phyloP scores from a whole-genome alignment of 2,797 vertebrate genomes.

The Sardinella longiceps region DNA sequence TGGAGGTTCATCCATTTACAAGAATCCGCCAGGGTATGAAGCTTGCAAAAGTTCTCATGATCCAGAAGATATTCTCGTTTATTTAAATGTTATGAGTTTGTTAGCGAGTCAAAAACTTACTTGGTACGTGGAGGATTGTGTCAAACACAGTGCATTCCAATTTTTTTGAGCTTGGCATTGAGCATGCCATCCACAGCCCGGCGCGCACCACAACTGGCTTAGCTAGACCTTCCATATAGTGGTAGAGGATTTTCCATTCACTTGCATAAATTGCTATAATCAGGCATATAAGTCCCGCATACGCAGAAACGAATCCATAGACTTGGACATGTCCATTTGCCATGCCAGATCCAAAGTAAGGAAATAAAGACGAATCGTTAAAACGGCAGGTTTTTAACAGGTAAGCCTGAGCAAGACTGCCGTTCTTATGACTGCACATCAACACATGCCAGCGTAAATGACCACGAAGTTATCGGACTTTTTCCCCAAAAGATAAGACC shows the following conservation, averaged over 20 bases:
- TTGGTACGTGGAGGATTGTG: slow-evolving; percentile 57
- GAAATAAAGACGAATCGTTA: too few species aligned
- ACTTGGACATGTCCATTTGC: slow-evolving; percentile 86
- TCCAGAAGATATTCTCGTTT: not conserved
- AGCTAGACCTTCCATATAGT: not conserved
- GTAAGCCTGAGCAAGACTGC: too few species aligned
- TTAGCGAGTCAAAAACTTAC: slow-evolving; percentile 48
- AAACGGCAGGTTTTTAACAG: too few species aligned
- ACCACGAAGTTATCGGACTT: too few species aligned
- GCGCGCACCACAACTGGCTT: slow-evolving; percentile 33
- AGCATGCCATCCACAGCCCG: slow-evolving; percentile 68
- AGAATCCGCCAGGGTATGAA: too few species aligned
- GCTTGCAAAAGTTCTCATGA: too few species aligned
- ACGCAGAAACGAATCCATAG: slow-evolving; percentile 81
- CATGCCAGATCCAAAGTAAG: slow-evolving; percentile 58
- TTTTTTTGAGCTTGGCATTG: slow-evolving; percentile 35
- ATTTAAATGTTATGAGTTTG: not conserved
- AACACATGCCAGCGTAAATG: too few species aligned
- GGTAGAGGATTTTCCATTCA: slow-evolving; percentile 62
- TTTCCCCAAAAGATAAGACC: too few species aligned
- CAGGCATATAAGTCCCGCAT: slow-evolving; percentile 76
- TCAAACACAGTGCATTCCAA: slow-evolving; percentile 57
- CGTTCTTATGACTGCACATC: too few species aligned
- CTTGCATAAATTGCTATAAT: slow-evolving; percentile 63
- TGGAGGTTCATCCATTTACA: too few species aligned